A percentile compares a stretch with the other conserved stretches of the same genome.
phyloP scores from a whole-genome alignment of 2,888 invertebrate species.

The Eilema caniola region DNA sequence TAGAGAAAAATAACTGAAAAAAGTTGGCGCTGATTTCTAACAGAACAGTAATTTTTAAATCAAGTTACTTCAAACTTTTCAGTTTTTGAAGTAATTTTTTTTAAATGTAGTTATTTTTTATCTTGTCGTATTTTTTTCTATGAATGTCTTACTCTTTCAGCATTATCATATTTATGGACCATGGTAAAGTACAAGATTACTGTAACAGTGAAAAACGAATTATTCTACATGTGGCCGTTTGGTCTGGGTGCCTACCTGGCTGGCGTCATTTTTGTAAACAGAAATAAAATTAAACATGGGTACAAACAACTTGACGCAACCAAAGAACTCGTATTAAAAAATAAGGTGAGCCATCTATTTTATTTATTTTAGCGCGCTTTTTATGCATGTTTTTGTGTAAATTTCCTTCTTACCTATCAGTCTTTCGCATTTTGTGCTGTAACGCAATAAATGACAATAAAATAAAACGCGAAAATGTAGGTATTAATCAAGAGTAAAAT shows the following conservation, averaged over 20 bases:
- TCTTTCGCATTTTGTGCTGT: not conserved
- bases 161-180: slow-evolving; percentile 8
- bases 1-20: too few relatives aligned
- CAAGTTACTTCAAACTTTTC: too few relatives aligned
- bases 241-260: slow-evolving; percentile 10
- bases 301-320: slow-evolving; percentile 10
- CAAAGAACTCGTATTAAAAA: not conserved
- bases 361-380: not conserved
- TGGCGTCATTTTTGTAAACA: slow-evolving; percentile 9
- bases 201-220: slow-evolving; percentile 8
- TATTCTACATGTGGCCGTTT: slow-evolving; percentile 6
- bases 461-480: not conserved
- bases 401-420: too few relatives aligned
- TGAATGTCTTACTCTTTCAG: not conserved
- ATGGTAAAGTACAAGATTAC: slow-evolving; percentile 2
- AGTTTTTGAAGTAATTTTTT: too few relatives aligned
- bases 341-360: not conserved
- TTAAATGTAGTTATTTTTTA: too few relatives aligned
- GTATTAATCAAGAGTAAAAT: not conserved
- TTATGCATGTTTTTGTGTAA: not conserved
- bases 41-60: too few relatives aligned
- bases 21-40: too few relatives aligned
- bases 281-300: slow-evolving; percentile 2
- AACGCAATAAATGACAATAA: not conserved
- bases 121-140: not conserved